Evolutionary conservation across 2,888 invertebrate species (phyloP).

Genomic region (Lacanobia oleracea): DNA sequence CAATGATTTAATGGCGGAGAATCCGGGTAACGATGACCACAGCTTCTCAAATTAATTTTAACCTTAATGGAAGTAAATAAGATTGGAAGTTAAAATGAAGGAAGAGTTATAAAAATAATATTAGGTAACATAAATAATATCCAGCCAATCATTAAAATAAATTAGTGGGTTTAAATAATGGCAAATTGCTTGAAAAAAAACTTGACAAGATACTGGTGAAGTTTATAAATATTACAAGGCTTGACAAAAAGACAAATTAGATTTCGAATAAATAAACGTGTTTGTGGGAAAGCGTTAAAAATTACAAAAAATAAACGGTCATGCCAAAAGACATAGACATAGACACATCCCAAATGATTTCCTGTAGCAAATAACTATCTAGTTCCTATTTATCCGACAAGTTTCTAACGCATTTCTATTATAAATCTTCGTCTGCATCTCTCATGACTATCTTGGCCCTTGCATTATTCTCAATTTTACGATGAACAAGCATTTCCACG

Average conservation of each 20-base stretch:
- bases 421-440: background rate
- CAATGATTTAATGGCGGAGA: slow-evolving; percentile 62
- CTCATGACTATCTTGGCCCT: background rate
- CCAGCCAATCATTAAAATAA: slow-evolving; percentile 41
- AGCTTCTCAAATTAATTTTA: slow-evolving; percentile 37
- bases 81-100: slow-evolving; percentile 33
- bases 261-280: slow-evolving; percentile 24
- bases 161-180: slow-evolving; percentile 39
- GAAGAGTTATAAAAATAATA: slow-evolving; percentile 15
- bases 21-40: slow-evolving; percentile 63
- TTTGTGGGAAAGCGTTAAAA: background rate
- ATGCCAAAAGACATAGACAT: slow-evolving; percentile 8
- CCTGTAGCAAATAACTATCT: slow-evolving; percentile 1
- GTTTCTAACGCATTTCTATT: background rate
- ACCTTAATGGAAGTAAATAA: slow-evolving; percentile 46
- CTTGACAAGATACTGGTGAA: too few species aligned
- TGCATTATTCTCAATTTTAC: slow-evolving; percentile 20
- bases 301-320: background rate
- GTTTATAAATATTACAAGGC: slow-evolving; percentile 8
- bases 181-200: slow-evolving; percentile 21
- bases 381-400: background rate
- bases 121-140: slow-evolving; percentile 36
- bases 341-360: slow-evolving; percentile 30
- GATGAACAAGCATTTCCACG: background rate
- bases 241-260: slow-evolving; percentile 27